Evolutionary conservation across 2,888 invertebrate species (phyloP), one percentile per base, ranked within the genome.

Genomic region (Diaphora mendica): DNA sequence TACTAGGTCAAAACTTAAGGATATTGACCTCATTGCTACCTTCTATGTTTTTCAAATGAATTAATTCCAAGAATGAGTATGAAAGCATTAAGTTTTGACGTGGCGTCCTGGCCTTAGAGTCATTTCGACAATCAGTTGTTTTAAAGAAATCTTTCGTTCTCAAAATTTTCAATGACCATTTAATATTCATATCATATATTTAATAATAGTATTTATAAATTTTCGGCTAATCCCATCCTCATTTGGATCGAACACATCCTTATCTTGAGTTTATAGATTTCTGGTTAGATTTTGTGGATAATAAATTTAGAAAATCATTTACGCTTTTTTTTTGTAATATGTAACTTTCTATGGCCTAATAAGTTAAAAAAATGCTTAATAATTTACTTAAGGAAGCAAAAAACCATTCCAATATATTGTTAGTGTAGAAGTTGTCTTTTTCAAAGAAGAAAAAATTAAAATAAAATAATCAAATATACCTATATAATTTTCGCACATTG

Each of bases 11-110:
- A n/a, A 51, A 35, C 35, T 68, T 35, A 69, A 76, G 67, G 66
- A 76, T 76, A 70, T 82, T 68, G 71, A 71, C 71, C 69, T 76
- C 70, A 75, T 67, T 68, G 75, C 44, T 20, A 73, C 68, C 78
- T 74, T 72, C 11, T 15, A 48, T 51, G 17, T 33, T 55, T 35
- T 55, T 55, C 13, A n/a, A 3, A 55, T 26, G 9, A 13, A 35
- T 35, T 20, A 3, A 26, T 48, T 35, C 9, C 8, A 33, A 55
- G 7, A 55, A 35, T 23, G 15, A 51, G 33, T 51, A 33, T 51
- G 2, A 48, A 23, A 35, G 23, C 3, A 8, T 26, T 23, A 48
- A 30, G 20, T 7, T n/a, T 44, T 48, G 48, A 20, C 7, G 7
- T 48, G 5, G 48, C 20, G 20, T 20, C 48, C 48, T 48, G 11